Conservation (phyloP, 1,140 invertebrate species). For the Muscidifurax raptorellus region DNA sequence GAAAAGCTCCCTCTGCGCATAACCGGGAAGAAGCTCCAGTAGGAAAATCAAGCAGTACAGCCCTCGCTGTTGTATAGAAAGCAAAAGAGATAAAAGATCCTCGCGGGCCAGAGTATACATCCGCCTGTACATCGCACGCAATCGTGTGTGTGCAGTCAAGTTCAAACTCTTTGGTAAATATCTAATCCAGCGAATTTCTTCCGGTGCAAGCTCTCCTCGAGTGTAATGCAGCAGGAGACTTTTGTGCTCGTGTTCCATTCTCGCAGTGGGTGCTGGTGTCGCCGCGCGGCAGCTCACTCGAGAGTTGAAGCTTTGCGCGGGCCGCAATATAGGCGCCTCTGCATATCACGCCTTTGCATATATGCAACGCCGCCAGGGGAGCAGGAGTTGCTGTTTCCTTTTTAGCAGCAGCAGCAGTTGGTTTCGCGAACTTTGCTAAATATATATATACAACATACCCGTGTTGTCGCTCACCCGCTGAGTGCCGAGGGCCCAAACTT, state of each 20-base stretch:
- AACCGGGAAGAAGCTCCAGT: too few species aligned
- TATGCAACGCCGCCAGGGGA: background rate
- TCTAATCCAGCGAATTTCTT: conserved; percentile 9
- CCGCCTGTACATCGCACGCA: too few species aligned
- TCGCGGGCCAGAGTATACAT: too few species aligned
- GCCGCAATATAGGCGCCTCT: too few species aligned
- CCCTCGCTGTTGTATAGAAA: too few species aligned
- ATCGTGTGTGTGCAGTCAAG: too few species aligned
- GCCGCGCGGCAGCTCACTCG: background rate
- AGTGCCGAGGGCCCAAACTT: background rate
- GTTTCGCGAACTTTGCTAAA: background rate
- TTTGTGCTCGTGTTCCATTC: background rate
- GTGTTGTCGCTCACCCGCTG: background rate
- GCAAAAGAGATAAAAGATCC: too few species aligned
- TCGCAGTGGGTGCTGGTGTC: background rate
- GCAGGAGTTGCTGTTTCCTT: background rate
- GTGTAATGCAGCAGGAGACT: background rate
- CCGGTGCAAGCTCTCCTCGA: background rate
- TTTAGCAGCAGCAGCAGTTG: background rate
- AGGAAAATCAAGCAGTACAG: too few species aligned
- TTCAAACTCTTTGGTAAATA: background rate
- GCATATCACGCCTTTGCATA: background rate
- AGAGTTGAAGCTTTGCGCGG: background rate
- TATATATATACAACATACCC: background rate
- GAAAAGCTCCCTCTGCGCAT: too few species aligned